Evolutionary conservation across 2,797 vertebrate species (phyloP).

Genomic region (Siniperca obscura): DNA sequence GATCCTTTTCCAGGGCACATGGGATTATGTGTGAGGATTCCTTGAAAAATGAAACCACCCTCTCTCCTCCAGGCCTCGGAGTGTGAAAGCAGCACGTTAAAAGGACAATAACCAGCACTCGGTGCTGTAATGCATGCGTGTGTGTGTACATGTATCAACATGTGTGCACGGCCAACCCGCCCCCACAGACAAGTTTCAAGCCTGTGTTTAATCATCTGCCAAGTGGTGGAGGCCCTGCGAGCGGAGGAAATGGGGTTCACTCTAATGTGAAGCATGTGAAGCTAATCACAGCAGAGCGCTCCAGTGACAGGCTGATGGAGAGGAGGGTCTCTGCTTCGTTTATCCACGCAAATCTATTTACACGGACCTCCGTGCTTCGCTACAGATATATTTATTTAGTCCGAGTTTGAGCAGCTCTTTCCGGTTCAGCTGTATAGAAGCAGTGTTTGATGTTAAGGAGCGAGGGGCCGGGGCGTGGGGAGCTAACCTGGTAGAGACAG

Average conservation of each 20-base stretch:
- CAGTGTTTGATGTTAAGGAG: conserved; percentile 21
- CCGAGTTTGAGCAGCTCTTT: neutral
- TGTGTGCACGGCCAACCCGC: neutral
- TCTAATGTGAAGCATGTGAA: conserved; percentile 61
- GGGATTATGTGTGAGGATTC: neutral
- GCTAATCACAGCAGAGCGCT: conserved; percentile 35
- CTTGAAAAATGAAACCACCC: neutral
- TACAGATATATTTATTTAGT: conserved; percentile 19
- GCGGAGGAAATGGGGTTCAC: neutral
- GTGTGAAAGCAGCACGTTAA: neutral
- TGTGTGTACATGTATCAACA: neutral
- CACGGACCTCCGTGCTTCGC: neutral
- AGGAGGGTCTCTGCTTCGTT: conserved; percentile 7
- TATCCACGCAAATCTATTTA: conserved; percentile 31
- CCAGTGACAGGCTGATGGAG: conserved; percentile 34
- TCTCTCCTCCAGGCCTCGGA: neutral
- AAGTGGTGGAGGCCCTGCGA: conserved; percentile 20
- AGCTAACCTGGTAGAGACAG: too few species aligned
- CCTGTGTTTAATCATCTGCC: conserved; percentile 53
- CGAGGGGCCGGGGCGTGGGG: conserved; percentile 5
- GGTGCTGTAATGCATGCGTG: too few species aligned
- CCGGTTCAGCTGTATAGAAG: neutral
- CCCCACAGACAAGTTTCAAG: conserved; percentile 12
- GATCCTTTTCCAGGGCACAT: neutral
- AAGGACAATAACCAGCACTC: neutral